Base-by-base conservation (phyloP, 1,140 invertebrate species). In the Platorchestia sp. region DNA sequence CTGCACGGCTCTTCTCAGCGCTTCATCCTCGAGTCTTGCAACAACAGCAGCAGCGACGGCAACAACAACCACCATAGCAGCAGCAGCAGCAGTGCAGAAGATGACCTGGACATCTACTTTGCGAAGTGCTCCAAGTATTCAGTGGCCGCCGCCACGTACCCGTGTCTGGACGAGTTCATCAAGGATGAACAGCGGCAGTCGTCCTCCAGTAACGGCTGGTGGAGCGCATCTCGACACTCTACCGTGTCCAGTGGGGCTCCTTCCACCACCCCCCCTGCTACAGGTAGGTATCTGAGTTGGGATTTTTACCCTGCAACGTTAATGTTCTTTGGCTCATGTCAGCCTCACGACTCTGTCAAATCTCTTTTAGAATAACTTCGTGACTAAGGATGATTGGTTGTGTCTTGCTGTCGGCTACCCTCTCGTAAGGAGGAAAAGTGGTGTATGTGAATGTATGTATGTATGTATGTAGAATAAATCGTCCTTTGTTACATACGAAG, bases 1-100 rank as follows among this genome's bases (percentile, higher is more conserved):
- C 89, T 91, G 14, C 89, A 91, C 36, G 89, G 89, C 42, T 91
- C 89, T 42, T 91, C 89, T 42, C 89, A 91, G 89, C 89, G 89
- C 89, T 91, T 91, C 42, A 91, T 91, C 42, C 42, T 91, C 22
- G 89, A 91, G 89, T 91, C 89, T 41, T 44, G 89, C 91, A 47
- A 41, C 91, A 93, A 75, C 59, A 75, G 36, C 59, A 93, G 91
- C 91, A 93, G 45, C 45, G 36, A 40, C 91, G 40, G 91, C 44
- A 45, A 47, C 36, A 45, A n/a, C 45, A 45, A n/a, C 43, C 19
- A 36, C 27, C 10, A 75, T 27, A 93, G 91, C 44, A 45, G 45
- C 36, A 93, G 45, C 91, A 45, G 43, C 36, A 45, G 45, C 16
- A 40, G 45, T 10, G 40, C 47, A 10, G 91, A 93, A 19, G 43